Conservation (phyloP, 64 coral and sea anemone species). For the Anthopleura sola region DNA sequence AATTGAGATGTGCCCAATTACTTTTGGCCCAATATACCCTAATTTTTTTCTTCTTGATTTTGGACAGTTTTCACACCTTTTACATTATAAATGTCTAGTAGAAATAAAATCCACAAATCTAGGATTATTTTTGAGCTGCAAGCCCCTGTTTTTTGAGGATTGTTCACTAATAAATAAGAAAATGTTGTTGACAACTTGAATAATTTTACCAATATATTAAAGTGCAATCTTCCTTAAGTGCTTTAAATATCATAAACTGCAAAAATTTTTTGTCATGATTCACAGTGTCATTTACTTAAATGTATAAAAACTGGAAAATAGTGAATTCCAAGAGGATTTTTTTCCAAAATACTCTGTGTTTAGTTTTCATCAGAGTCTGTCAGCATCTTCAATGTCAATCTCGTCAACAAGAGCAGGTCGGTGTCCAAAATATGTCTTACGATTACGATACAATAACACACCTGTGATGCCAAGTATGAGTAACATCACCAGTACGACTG, state of each 20-base stretch:
- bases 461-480: constrained; percentile 11
- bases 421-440: constrained; percentile 3
- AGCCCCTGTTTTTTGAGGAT: too few relatives aligned
- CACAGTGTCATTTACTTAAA: neutral
- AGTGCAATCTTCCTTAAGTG: neutral
- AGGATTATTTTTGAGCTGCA: too few relatives aligned
- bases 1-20: too few relatives aligned
- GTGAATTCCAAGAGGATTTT: neutral
- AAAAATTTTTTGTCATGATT: neutral
- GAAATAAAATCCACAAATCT: too few relatives aligned
- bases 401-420: constrained; percentile 41
- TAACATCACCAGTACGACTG: constrained; percentile 28
- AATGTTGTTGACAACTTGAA: too few relatives aligned
- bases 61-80: too few relatives aligned
- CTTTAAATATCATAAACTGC: neutral
- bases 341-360: neutral
- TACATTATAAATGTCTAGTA: too few relatives aligned
- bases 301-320: neutral
- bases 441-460: constrained; percentile 32
- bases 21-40: too few relatives aligned
- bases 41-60: too few relatives aligned
- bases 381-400: constrained; percentile 25
- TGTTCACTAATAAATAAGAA: too few relatives aligned
- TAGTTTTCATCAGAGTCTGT: constrained; percentile 7
- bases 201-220: neutral